Percentiles rank a stretch among this genome's conserved stretches.
phyloP scores from a whole-genome alignment of 2,113 vertebrate genomes.

The Galeopterus variegatus region DNA sequence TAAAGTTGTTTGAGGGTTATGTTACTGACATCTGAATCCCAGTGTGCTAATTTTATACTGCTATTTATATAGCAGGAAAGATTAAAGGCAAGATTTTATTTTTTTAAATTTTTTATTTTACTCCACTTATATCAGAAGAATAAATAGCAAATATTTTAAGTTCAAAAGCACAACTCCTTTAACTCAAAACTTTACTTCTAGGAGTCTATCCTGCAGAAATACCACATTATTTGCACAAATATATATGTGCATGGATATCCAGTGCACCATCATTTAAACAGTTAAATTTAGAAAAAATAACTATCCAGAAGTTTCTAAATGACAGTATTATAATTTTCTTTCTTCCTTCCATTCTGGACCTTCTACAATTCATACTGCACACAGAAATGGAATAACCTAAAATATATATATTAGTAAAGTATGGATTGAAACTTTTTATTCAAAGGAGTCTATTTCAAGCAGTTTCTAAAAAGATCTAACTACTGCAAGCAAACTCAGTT shows the following conservation, averaged over 20 bases:
- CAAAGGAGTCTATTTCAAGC: neutral
- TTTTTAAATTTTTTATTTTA: neutral
- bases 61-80: constrained; percentile 18
- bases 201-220: neutral
- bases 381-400: neutral
- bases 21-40: neutral
- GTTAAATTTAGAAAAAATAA: neutral
- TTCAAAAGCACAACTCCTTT: neutral
- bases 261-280: neutral
- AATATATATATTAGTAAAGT: neutral
- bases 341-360: neutral
- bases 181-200: neutral
- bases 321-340: neutral
- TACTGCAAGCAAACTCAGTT: neutral
- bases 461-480: neutral
- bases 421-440: neutral
- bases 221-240: neutral
- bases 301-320: neutral
- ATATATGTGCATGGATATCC: neutral
- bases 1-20: constrained; percentile 60
- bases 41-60: constrained; percentile 47
- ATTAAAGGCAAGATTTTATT: constrained; percentile 64
- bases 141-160: neutral
- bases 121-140: neutral
- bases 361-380: neutral